Percentiles rank a stretch among this genome's conserved stretches.
Conservation (phyloP, 2,113 vertebrate species). For the Eolophus roseicapilla region DNA sequence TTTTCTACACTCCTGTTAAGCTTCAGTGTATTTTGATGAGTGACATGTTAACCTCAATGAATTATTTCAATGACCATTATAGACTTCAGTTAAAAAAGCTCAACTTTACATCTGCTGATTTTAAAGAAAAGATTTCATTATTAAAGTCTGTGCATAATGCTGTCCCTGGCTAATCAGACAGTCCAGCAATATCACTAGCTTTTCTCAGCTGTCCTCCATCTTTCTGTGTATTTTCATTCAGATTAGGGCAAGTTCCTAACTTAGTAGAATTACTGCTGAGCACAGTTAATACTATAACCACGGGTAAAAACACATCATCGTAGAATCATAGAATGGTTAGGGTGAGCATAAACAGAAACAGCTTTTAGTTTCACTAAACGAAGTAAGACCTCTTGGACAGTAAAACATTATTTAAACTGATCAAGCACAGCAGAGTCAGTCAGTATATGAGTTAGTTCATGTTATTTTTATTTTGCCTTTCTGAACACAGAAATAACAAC, state of each 20-base stretch:
- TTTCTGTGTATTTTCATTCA: neutral
- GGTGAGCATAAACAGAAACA: neutral
- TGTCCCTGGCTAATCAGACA: neutral
- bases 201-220: neutral
- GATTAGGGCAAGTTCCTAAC: neutral
- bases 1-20: neutral
- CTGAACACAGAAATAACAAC: neutral
- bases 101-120: neutral
- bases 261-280: neutral
- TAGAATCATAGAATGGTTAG: neutral
- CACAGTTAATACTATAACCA: neutral
- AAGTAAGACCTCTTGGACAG: neutral
- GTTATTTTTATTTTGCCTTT: neutral
- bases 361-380: neutral
- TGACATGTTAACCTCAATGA: neutral
- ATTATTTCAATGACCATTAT: neutral
- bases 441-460: neutral
- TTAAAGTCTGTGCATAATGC: neutral
- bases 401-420: neutral
- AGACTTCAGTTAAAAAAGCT: neutral
- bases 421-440: neutral
- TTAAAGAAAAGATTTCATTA: neutral
- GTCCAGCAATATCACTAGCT: neutral
- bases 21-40: neutral
- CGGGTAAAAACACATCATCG: neutral